Evolutionary conservation across 2,888 invertebrate genomes (phyloP).

Genomic region (Bellardia pandia): DNA sequence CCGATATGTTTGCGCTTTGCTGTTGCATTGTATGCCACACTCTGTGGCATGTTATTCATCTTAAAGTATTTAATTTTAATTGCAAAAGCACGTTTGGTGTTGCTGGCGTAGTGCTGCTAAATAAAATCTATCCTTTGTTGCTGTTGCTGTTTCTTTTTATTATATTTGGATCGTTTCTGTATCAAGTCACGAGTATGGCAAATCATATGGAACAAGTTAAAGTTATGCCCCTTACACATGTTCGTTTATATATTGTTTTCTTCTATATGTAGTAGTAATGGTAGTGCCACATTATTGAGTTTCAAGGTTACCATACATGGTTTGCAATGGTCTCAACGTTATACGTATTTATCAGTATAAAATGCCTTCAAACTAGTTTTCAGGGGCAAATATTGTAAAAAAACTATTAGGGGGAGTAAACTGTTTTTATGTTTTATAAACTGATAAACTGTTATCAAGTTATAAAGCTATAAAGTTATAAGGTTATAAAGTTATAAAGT

Average conservation of each 20-base stretch:
- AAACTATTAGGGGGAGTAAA: conserved; percentile 9
- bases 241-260: not conserved
- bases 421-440: not conserved
- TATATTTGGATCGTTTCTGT: conserved; percentile 26
- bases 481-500: too few relatives aligned
- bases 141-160: conserved; percentile 13
- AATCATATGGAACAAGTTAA: conserved; percentile 71
- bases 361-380: conserved; percentile 70
- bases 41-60: conserved; percentile 67
- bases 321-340: conserved; percentile 4
- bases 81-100: conserved; percentile 71
- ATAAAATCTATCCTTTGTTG: conserved; percentile 21
- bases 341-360: conserved; percentile 20
- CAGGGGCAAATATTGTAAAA: conserved; percentile 54
- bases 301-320: conserved; percentile 72
- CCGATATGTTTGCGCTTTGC: conserved; percentile 59
- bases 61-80: conserved; percentile 72
- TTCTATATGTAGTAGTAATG: not conserved
- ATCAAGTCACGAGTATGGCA: conserved; percentile 70
- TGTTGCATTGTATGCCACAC: conserved; percentile 51
- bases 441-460: too few relatives aligned
- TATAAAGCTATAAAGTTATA: too few relatives aligned
- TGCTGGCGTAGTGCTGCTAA: conserved; percentile 41
- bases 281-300: conserved; percentile 29
- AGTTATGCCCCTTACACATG: conserved; percentile 71